These are phyloP conservation scores for Diarsia rubi DNA, from an alignment of 2,888 invertebrate genomes.

Conservation along the genomic window DNA sequence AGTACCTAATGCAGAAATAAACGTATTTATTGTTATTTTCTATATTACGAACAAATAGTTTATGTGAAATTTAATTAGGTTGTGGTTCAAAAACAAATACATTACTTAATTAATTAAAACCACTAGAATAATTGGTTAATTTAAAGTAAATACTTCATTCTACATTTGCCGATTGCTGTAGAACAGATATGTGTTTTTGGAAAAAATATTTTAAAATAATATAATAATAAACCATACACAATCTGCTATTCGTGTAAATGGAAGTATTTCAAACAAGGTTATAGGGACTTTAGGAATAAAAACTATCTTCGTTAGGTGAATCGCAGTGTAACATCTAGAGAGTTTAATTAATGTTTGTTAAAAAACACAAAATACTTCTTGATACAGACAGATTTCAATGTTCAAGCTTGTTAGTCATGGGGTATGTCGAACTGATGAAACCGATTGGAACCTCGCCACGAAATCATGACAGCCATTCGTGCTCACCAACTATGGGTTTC, in stretches of 20 bases:
- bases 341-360: background rate
- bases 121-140: too few species aligned
- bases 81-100: too few species aligned
- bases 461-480: slow-evolving; percentile 18
- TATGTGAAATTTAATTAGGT: too few species aligned
- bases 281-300: background rate
- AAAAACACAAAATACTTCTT: background rate
- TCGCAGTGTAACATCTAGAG: slow-evolving; percentile 7
- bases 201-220: background rate
- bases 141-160: too few species aligned
- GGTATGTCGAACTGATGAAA: slow-evolving; percentile 18
- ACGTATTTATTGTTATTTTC: background rate
- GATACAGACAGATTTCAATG: slow-evolving; percentile 3
- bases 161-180: too few species aligned
- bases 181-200: background rate
- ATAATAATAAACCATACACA: background rate
- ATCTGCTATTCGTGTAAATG: background rate
- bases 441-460: background rate
- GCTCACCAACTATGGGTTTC: slow-evolving; percentile 18
- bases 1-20: background rate
- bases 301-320: background rate
- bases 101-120: too few species aligned
- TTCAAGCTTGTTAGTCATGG: slow-evolving; percentile 42
- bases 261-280: background rate
- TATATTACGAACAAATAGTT: background rate